These are phyloP conservation scores for Odontocolon sp. DNA, from an alignment of 2,888 invertebrate species.

Conservation along the genomic window DNA sequence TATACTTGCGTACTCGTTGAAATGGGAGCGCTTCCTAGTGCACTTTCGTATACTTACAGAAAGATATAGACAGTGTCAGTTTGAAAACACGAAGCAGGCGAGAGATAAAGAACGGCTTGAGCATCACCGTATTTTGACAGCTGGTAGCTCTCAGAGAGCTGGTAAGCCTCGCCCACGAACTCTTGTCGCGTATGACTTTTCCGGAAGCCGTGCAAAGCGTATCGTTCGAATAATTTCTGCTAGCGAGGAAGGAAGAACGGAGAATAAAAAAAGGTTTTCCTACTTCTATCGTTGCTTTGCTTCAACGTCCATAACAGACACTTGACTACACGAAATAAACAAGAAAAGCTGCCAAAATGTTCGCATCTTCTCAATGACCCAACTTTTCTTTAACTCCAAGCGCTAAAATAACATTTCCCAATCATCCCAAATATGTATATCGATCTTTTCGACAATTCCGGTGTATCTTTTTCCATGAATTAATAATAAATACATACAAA, in stretches of 20 bases:
- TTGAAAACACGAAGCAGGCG: slow-evolving; percentile 21
- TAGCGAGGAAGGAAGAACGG: not conserved
- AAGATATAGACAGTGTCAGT: not conserved
- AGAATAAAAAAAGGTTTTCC: not conserved
- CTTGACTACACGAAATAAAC: too few species aligned
- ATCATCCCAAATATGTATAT: too few species aligned
- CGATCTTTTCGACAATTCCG: too few species aligned
- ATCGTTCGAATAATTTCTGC: slow-evolving; percentile 1
- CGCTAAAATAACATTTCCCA: too few species aligned
- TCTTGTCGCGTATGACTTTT: slow-evolving; percentile 9
- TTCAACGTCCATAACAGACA: too few species aligned
- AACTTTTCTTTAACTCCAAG: too few species aligned
- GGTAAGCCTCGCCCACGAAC: not conserved
- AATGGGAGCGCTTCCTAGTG: not conserved
- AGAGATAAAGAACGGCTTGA: slow-evolving; percentile 16
- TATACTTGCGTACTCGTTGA: not conserved
- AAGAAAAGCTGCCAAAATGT: too few species aligned
- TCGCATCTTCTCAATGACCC: too few species aligned
- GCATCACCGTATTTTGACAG: slow-evolving; percentile 57
- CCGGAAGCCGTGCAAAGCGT: not conserved
- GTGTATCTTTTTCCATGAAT: too few species aligned
- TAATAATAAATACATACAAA: too few species aligned
- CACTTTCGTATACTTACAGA: not conserved
- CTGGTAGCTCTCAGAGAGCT: slow-evolving; percentile 47
- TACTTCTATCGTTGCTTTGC: not conserved